Conservation (phyloP, 1,140 invertebrate species). For the Pararge aegeria region DNA sequence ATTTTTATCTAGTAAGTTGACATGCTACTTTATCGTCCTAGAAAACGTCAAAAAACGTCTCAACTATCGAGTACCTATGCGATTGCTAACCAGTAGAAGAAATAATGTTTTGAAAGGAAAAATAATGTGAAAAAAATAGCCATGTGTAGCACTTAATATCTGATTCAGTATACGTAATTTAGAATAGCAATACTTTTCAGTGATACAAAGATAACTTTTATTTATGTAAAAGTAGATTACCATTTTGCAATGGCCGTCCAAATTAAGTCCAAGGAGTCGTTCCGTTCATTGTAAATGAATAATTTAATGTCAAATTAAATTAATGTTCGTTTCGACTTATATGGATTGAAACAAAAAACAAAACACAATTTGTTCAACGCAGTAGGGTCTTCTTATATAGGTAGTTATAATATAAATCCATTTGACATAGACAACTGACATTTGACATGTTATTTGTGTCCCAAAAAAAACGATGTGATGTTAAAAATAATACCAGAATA, state of each 20-base stretch:
- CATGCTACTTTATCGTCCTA: too few relatives aligned
- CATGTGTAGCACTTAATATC: not conserved
- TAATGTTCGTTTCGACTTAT: conserved; percentile 43
- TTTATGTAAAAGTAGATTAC: conserved; percentile 39
- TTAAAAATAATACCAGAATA: not conserved
- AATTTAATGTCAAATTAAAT: conserved; percentile 67
- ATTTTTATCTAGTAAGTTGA: too few relatives aligned
- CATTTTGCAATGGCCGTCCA: conserved; percentile 32
- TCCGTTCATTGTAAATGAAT: conserved; percentile 58
- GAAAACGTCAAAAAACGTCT: too few relatives aligned
- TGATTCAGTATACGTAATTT: conserved; percentile 6
- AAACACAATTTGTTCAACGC: not conserved
- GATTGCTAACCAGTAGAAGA: too few relatives aligned
- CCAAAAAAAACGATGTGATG: too few relatives aligned
- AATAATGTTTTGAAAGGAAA: too few relatives aligned
- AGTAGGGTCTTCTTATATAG: not conserved
- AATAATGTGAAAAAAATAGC: too few relatives aligned
- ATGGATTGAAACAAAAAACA: conserved; percentile 3
- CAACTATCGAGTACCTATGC: too few relatives aligned
- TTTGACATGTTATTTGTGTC: too few relatives aligned
- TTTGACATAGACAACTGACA: too few relatives aligned
- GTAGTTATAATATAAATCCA: not conserved
- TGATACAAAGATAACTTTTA: too few relatives aligned
- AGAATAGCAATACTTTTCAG: not conserved
- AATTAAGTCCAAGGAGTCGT: conserved; percentile 26